Base-by-base conservation (phyloP, 2,888 invertebrate genomes). In the Drosophila testacea region DNA sequence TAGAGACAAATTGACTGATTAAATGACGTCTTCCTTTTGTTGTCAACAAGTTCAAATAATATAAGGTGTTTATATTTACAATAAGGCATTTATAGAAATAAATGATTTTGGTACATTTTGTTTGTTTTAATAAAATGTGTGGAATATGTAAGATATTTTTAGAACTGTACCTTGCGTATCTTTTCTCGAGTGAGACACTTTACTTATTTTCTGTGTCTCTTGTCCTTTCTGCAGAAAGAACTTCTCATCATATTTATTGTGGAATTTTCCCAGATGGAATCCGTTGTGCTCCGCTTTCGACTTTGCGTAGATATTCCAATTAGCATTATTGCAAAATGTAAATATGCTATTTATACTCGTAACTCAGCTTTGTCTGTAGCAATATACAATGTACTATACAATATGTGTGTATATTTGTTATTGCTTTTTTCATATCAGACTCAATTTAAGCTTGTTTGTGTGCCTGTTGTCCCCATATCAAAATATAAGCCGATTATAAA, bases 401-500 rank as follows among this genome's bases (percentile, higher is more conserved):
- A 27, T 32, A 22, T 11, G 27, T 42, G 16, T 52, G 30, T 38
- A 11, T 61, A 28, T 54, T 74, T 74, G 50, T 65, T 71, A 81
- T 81, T 77, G 65, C 67, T 55, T 60, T 74, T 72, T 81, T 66
- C 74, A 63, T 59, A 72, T 36, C 57, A 70, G 81, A 72, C 66
- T 71, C 69, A 83, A 81, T 72, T 83, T 83, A 86, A 86, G 83
- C 83, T 74, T 82, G 80, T 87, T 78, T 82, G 69, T 67, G 59
- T 76, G 73, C 50, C 66, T 69, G 79, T 79, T 78, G 73, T 77
- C 65, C 70, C 70, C 79, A 83, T 87, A 79, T 84, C 84, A 81
- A 69, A 79, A 75, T 67, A 52, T 83, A 83, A 83, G 79, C 83
- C 85, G 83, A 83, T 83, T 87, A 83, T 77, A 84, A 83, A 73